Conservation (phyloP, 2,113 vertebrate genomes). For the Buteo buteo region DNA sequence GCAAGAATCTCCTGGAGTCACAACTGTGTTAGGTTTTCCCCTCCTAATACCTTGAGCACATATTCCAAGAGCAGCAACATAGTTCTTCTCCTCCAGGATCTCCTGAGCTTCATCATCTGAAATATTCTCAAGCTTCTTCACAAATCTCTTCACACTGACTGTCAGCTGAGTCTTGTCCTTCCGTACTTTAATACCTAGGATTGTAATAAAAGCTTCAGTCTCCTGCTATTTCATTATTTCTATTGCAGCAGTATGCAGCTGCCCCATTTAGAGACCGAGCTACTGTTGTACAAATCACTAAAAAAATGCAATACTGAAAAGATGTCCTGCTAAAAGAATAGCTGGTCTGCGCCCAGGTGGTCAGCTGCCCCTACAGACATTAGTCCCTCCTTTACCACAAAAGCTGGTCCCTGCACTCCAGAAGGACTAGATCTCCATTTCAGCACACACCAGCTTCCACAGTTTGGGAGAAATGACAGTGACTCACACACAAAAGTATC, state of each 20-base stretch:
- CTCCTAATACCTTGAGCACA: conserved; percentile 74
- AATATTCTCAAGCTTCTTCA: conserved; percentile 60
- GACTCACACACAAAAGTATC: accelerated
- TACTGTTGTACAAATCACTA: background rate
- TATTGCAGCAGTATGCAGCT: background rate
- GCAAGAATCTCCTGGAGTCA: background rate
- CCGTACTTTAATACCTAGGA: conserved; percentile 69
- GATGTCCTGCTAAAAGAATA: background rate
- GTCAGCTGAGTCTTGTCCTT: conserved; percentile 70
- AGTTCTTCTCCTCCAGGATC: conserved; percentile 78
- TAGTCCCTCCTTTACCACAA: background rate
- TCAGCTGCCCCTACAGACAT: background rate
- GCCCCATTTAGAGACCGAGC: background rate
- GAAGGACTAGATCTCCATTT: background rate
- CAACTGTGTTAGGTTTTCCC: background rate
- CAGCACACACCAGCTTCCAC: background rate
- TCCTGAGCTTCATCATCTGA: conserved; percentile 67
- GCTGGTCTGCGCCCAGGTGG: background rate
- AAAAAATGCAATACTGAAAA: background rate
- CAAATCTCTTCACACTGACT: conserved; percentile 71
- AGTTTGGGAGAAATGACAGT: background rate
- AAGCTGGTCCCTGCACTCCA: too few relatives aligned
- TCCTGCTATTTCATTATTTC: background rate
- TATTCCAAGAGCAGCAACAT: conserved; percentile 80
- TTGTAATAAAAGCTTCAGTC: background rate